phyloP scores from a whole-genome alignment of 2,113 vertebrate species.

The Nerophis lumbriciformis region DNA sequence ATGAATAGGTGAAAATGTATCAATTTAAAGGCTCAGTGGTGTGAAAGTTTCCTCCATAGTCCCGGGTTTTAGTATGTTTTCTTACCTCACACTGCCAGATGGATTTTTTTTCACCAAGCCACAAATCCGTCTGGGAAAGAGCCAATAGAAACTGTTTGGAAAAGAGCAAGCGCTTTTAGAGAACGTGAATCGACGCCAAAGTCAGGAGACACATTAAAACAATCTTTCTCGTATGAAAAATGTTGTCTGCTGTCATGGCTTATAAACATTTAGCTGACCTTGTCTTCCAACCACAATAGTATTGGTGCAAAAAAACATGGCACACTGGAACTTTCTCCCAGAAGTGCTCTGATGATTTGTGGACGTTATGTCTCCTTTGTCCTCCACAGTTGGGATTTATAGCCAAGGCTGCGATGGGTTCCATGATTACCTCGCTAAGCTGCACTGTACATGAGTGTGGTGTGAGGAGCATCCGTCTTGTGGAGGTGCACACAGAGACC shows the following conservation, averaged over 20 bases:
- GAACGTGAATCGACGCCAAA: background rate
- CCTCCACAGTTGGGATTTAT: conserved; percentile 71
- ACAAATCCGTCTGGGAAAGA: background rate
- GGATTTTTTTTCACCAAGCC: background rate
- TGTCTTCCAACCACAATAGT: background rate
- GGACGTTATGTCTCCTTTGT: conserved; percentile 27
- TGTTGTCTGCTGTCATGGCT: background rate
- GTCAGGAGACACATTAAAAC: background rate
- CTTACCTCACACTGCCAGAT: conserved; percentile 6
- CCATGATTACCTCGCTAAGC: conserved; percentile 77
- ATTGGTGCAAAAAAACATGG: background rate
- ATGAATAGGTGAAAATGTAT: conserved; percentile 1
- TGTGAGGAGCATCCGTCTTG: conserved; percentile 22
- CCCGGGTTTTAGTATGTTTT: background rate
- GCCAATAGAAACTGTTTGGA: conserved; percentile 1
- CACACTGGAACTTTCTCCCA: background rate
- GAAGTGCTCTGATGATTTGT: conserved; percentile 28
- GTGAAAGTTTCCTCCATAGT: background rate
- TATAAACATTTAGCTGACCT: no score
- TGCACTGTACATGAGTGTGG: conserved; percentile 59
- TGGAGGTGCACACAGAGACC: background rate
- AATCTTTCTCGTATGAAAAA: background rate
- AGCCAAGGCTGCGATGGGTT: conserved; percentile 54
- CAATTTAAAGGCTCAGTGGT: background rate
- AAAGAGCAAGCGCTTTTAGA: background rate